Base-by-base conservation (phyloP, 2,797 vertebrate genomes). In the Chaenodraco wilsoni region DNA sequence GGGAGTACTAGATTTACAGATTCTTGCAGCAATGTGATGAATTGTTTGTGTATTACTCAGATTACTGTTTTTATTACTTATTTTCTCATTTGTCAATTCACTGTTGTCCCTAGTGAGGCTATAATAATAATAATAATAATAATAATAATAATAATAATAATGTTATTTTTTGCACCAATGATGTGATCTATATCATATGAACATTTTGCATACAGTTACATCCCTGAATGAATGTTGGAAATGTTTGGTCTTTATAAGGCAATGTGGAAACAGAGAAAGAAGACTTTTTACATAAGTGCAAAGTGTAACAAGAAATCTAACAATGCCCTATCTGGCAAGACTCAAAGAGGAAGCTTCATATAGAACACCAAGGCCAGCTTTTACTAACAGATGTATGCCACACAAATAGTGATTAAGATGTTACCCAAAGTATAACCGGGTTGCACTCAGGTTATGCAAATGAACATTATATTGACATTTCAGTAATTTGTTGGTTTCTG, bases 401-500 rank as follows among this genome's bases (percentile, higher is more conserved):
- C 17, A 37, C 10, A 46, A 50, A 58, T 23, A 9, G 1, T 33
- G 3, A 49, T 54, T 5, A 40, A 27, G 14, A 33, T 49, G 46
- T 60, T 12, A 6, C 16, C 19, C 5, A 49, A 27, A 13, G 3
- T 57, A 14, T 65, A 13, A 55, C 64, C 57, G 56, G n/a, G 9
- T 17, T 46, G 1, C n/a, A 48, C 69, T 72, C 11, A 23, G 5
- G 23, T 67, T 59, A 45, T 71, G 4, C n/a, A 63, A 41, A 70
- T 63, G 7, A 46, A 31, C 15, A 45, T 9, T 50, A 10, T 12
- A 41, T 2, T 27, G 48, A 33, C 16, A 44, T 76, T 64, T 74
- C 15, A 57, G 50, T 37, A 17, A 10, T 17, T 49, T 43, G 27
- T 27, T 27, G 27, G 27, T 27, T 27, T 27, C 55, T 41, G 33